phyloP scores from a whole-genome alignment of 2,113 vertebrate species.

The Myodes glareolus region DNA sequence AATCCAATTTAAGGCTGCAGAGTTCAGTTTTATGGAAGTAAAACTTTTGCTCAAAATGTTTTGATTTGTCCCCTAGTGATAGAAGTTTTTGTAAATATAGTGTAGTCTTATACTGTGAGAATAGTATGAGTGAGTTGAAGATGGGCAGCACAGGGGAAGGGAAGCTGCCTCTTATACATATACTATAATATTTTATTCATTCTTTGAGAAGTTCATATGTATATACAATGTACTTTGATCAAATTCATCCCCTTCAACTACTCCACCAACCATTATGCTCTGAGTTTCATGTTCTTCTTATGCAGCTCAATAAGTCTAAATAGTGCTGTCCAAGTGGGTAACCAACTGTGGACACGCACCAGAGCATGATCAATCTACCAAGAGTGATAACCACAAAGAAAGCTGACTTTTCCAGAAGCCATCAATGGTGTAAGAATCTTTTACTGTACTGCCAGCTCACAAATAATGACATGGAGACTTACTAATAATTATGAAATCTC shows the following conservation, averaged over 20 bases:
- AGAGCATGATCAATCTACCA: background rate
- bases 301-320: background rate
- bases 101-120: background rate
- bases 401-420: too few relatives aligned
- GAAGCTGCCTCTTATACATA: background rate
- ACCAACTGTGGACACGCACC: background rate
- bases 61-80: background rate
- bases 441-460: background rate
- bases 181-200: background rate
- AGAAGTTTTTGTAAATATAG: background rate
- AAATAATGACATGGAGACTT: background rate
- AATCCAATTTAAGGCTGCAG: constrained; percentile 60
- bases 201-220: background rate
- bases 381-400: background rate
- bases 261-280: background rate
- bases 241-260: background rate
- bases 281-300: background rate
- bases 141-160: background rate
- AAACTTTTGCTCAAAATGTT: constrained; percentile 54
- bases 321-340: background rate
- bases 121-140: background rate
- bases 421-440: background rate
- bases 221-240: background rate
- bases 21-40: constrained; percentile 24
- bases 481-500: background rate